Percentiles rank a stretch among this genome's conserved stretches.
phyloP scores from a whole-genome alignment of 2,888 invertebrate genomes.

The Zonitis immaculata region DNA sequence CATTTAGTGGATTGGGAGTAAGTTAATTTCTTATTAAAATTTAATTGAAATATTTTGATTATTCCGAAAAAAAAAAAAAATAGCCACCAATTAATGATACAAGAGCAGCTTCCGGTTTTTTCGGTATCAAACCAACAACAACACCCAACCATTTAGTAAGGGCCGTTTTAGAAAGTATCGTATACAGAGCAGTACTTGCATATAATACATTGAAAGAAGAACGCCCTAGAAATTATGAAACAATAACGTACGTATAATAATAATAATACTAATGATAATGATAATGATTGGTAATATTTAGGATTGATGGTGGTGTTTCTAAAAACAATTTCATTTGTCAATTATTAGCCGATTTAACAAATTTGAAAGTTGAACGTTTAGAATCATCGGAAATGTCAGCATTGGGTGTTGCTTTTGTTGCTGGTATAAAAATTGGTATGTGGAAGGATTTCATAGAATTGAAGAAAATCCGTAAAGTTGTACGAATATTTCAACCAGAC shows the following conservation, averaged over 20 bases:
- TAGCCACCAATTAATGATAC: constrained; percentile 89
- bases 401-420: constrained; percentile 80
- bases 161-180: constrained; percentile 80
- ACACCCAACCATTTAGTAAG: constrained; percentile 73
- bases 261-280: background rate
- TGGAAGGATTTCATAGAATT: constrained; percentile 58
- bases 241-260: constrained; percentile 54
- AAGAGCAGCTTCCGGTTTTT: constrained; percentile 76
- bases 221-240: constrained; percentile 53
- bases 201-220: constrained; percentile 69
- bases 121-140: constrained; percentile 72
- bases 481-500: constrained; percentile 58
- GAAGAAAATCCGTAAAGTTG: constrained; percentile 55
- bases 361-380: constrained; percentile 69
- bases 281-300: constrained; percentile 50
- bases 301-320: constrained; percentile 95
- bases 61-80: too few species aligned
- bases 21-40: constrained; percentile 24
- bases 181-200: constrained; percentile 74
- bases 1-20: constrained; percentile 84
- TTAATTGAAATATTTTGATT: too few species aligned
- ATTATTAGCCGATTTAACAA: constrained; percentile 77
- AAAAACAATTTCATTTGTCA: constrained; percentile 89
- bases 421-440: constrained; percentile 63
- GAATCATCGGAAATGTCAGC: constrained; percentile 74